Evolutionary conservation across 2,797 vertebrate genomes (phyloP).

Genomic region (Odontamblyopus lacepedii): DNA sequence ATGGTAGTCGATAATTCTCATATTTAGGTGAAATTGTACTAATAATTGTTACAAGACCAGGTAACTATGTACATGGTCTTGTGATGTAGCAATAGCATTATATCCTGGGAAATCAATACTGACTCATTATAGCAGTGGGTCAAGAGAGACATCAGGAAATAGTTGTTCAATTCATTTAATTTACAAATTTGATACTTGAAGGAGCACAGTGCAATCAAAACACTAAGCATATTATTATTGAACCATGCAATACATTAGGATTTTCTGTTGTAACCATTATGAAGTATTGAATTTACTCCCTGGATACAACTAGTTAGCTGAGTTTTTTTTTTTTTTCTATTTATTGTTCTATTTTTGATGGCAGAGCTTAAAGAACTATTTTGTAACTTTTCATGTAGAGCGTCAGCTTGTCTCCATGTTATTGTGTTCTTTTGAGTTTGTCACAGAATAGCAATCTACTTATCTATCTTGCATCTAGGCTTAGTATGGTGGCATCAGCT

Average conservation of each 20-base stretch:
- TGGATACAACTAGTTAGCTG: too few species aligned
- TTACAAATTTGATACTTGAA: background rate
- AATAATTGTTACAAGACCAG: conserved; percentile 36
- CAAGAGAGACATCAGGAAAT: background rate
- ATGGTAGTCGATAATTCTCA: conserved; percentile 27
- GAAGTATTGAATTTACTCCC: too few species aligned
- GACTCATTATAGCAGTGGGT: conserved; percentile 16
- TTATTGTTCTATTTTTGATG: too few species aligned
- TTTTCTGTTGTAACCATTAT: background rate
- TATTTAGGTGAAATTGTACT: conserved; percentile 22
- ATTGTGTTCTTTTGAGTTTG: too few species aligned
- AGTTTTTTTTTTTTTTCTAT: too few species aligned
- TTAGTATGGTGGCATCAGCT: too few species aligned
- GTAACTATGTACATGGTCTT: conserved; percentile 22
- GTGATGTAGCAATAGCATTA: conserved; percentile 13
- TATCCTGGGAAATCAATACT: conserved; percentile 21
- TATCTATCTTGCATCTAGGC: background rate
- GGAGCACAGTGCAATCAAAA: background rate
- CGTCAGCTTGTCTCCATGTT: too few species aligned
- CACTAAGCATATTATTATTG: background rate
- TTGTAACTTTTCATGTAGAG: too few species aligned
- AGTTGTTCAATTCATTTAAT: background rate
- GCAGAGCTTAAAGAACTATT: too few species aligned
- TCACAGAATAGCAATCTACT: too few species aligned
- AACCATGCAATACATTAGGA: background rate